phyloP scores from a whole-genome alignment of 2,888 invertebrate genomes.

The Gortyna flavago region DNA sequence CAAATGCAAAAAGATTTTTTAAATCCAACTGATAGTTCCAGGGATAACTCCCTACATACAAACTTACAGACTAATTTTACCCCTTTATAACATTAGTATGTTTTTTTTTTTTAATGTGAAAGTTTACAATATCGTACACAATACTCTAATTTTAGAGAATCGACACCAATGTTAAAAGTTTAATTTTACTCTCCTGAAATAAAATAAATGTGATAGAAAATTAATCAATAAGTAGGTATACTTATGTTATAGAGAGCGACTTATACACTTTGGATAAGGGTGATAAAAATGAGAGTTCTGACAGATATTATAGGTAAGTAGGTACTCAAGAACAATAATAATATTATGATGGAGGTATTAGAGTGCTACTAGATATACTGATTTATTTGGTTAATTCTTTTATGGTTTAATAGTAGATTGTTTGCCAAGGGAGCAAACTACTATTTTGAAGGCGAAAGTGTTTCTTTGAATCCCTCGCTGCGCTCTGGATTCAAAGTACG shows the following conservation, averaged over 20 bases:
- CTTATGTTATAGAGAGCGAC: neutral
- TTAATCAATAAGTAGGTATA: neutral
- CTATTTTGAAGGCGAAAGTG: too few species aligned
- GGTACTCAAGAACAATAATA: conserved; percentile 27
- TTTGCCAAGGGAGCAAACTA: too few species aligned
- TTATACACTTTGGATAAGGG: conserved; percentile 25
- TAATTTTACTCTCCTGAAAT: neutral
- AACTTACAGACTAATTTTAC: too few species aligned
- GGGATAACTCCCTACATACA: too few species aligned
- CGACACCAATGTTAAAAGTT: neutral
- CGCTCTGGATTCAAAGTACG: too few species aligned
- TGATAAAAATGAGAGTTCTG: conserved; percentile 40
- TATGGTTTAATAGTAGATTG: too few species aligned
- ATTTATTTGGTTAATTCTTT: conserved; percentile 18
- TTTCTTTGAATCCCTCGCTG: too few species aligned
- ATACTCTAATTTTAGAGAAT: too few species aligned
- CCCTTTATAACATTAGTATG: too few species aligned
- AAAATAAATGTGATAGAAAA: neutral
- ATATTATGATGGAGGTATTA: conserved; percentile 37
- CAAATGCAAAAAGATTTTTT: too few species aligned
- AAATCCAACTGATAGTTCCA: too few species aligned
- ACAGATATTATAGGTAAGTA: conserved; percentile 16
- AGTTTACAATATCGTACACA: neutral
- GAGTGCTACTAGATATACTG: conserved; percentile 9
- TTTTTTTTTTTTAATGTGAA: too few species aligned